Base-by-base conservation (phyloP, 2,113 vertebrate species). In the Melierax canorus region DNA sequence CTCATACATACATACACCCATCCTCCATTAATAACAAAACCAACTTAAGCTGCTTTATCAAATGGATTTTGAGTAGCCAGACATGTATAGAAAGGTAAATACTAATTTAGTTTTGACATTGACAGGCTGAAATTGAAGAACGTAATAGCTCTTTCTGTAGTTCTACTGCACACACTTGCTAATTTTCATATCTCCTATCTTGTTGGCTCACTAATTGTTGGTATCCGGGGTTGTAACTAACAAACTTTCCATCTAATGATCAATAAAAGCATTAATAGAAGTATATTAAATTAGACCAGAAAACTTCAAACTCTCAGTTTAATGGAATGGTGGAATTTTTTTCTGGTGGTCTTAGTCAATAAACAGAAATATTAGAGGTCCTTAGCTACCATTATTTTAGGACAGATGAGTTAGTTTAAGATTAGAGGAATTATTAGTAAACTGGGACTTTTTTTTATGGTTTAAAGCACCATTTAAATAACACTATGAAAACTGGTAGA, bases 81-180 rank as follows among this genome's bases (percentile, higher is more conserved):
- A 59, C 1, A 3, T 5, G 3, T 14, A 69, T 32, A 59, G 59
- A 38, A 89, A 68, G 32, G 10, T 30, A 77, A 92, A 78, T 68
- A 23, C 20, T 69, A 4, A 55, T 60, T 84, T 69, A 38, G 29
- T 48, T 41, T 58, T 1, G 3, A 45, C 67, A 41, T 11, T 39
- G 64, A n/a, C n/a, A 67, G 58, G 41, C 43, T 62, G 60, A 59
- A 75, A 60, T 62, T 64, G 48, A 16, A 68, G 64, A 64, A 71
- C 0, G 0, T 34, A 18, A 19, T 32, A 71, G 30, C 14, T 68
- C 27, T 62, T 77, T 67, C 46, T 73, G 17, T 29, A 38, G 27
- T 48, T 71, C 21, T 46, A 0, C 27, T 78, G 16, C 56, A 75
- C 39, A 9, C 30, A 6, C 23, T 76, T 81, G 18, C 6, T 72